Conservation (phyloP, 1,140 invertebrate genomes). For the Druon quercuslanigerum region DNA sequence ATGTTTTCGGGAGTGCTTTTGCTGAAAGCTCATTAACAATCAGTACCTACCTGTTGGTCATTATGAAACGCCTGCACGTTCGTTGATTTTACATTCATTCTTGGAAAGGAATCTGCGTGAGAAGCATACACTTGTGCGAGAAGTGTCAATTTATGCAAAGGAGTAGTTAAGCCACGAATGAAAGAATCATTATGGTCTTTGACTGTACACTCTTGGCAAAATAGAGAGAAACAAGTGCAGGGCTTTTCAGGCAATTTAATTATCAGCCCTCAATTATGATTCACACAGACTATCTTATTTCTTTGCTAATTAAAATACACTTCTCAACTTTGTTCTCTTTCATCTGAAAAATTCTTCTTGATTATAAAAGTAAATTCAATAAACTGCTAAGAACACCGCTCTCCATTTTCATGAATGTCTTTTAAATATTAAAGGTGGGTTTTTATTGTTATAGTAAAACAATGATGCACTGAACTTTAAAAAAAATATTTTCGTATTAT, state of each 20-base stretch:
- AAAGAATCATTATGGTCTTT: conserved; percentile 26
- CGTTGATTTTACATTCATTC: conserved; percentile 14
- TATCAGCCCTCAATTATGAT: conserved; percentile 9
- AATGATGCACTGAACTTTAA: not conserved
- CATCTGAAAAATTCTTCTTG: conserved; percentile 9
- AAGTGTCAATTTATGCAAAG: conserved; percentile 25
- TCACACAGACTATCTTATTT: not conserved
- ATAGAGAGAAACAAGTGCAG: not conserved
- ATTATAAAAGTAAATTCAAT: conserved; percentile 4
- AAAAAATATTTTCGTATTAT: not conserved
- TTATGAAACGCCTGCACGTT: conserved; percentile 18
- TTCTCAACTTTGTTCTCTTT: conserved; percentile 13
- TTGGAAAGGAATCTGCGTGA: conserved; percentile 5
- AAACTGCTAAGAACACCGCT: not conserved
- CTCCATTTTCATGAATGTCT: not conserved
- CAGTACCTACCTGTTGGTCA: conserved; percentile 22
- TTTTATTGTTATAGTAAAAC: not conserved
- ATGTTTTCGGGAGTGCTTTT: conserved; percentile 6
- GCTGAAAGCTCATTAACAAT: not conserved
- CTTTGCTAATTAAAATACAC: conserved; percentile 17
- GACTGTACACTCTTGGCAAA: not conserved
- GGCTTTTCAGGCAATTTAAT: conserved; percentile 12
- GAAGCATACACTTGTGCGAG: not conserved
- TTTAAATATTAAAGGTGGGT: not conserved
- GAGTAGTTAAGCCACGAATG: conserved; percentile 9